These are phyloP conservation scores for Ormyrus rosae DNA, from an alignment of 2,888 invertebrate genomes.

Conservation along the genomic window DNA sequence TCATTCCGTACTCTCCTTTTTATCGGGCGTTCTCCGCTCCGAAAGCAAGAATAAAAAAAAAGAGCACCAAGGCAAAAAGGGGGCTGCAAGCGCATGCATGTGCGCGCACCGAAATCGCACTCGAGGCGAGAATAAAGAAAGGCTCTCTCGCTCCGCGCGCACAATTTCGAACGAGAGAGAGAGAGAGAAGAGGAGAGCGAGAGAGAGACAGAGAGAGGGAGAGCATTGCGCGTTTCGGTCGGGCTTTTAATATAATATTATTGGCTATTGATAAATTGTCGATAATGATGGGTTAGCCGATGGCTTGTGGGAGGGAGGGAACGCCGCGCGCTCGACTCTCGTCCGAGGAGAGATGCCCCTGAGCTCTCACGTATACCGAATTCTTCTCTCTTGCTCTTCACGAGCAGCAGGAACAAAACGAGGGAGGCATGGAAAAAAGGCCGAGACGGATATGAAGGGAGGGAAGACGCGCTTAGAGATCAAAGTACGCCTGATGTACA, in stretches of 20 bases:
- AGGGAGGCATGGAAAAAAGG: neutral
- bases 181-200: neutral
- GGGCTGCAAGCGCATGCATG: no score
- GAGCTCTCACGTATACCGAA: slow-evolving; percentile 38
- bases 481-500: neutral
- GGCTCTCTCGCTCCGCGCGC: neutral
- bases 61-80: no score
- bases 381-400: neutral
- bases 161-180: slow-evolving; percentile 2
- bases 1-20: no score
- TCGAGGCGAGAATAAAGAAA: slow-evolving; percentile 55
- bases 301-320: slow-evolving; percentile 67
- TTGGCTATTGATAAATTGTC: slow-evolving; percentile 76
- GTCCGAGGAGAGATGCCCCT: slow-evolving; percentile 44
- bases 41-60: neutral
- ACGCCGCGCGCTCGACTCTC: slow-evolving; percentile 33
- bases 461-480: slow-evolving; percentile 37
- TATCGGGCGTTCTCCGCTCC: no score
- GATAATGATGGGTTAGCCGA: slow-evolving; percentile 74
- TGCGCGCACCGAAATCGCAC: slow-evolving; percentile 35
- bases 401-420: neutral
- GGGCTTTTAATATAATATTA: slow-evolving; percentile 74
- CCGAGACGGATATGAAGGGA: slow-evolving; percentile 10
- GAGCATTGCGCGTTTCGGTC: slow-evolving; percentile 27
- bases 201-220: neutral